These are phyloP conservation scores for Mohoua ochrocephala DNA, from an alignment of 2,113 vertebrate species.

Conservation along the genomic window DNA sequence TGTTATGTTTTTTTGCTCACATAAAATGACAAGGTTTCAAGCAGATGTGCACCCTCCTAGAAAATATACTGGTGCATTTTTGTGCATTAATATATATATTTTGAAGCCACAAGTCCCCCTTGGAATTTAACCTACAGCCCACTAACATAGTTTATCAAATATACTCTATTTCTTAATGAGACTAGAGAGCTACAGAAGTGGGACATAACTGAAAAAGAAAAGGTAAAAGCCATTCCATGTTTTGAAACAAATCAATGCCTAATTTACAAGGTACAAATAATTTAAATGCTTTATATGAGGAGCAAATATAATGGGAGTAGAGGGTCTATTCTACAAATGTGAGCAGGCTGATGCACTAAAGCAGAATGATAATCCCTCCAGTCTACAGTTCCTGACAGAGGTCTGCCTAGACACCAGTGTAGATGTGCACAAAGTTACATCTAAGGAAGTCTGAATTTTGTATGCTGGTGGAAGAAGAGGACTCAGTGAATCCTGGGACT, in stretches of 20 bases:
- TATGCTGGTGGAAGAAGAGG: background rate
- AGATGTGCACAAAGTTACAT: background rate
- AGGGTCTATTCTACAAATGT: background rate
- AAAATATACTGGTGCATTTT: background rate
- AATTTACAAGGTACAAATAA: background rate
- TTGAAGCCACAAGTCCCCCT: background rate
- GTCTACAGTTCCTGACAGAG: background rate
- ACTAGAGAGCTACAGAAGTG: background rate
- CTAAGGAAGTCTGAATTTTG: background rate
- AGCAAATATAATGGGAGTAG: background rate
- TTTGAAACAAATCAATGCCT: background rate
- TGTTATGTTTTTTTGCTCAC: background rate
- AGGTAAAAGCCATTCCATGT: background rate
- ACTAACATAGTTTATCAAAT: background rate
- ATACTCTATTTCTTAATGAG: background rate
- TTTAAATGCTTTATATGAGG: background rate
- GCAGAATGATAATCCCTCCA: background rate
- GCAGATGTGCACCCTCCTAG: background rate
- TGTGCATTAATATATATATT: background rate
- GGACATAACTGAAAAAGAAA: background rate
- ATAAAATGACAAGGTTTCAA: background rate
- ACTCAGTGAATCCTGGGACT: background rate
- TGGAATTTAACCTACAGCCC: background rate
- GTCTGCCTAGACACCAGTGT: background rate
- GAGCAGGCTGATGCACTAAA: background rate